Percentiles rank a stretch among this genome's conserved stretches.
Conservation (phyloP, 2,888 invertebrate species). For the Coelopa pilipes region DNA sequence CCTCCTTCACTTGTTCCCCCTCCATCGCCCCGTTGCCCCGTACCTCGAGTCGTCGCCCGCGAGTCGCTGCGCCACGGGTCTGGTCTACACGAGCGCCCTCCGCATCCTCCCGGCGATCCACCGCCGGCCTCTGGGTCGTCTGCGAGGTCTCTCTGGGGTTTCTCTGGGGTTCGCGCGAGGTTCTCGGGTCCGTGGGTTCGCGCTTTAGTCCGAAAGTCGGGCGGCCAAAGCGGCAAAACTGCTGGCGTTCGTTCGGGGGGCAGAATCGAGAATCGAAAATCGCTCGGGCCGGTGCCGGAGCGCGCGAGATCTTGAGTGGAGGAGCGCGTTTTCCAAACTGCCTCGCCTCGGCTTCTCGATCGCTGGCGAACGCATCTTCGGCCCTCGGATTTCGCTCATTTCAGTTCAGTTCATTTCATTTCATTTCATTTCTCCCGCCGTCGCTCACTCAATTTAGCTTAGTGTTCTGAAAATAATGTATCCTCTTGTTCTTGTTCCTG, state of each 20-base stretch:
- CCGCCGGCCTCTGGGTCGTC: too few species aligned
- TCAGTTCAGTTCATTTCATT: constrained; percentile 11
- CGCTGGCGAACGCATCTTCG: constrained; percentile 36
- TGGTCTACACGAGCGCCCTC: too few species aligned
- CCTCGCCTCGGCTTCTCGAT: constrained; percentile 40
- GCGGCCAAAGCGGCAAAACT: too few species aligned
- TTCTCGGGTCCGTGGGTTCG: too few species aligned
- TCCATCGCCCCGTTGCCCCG: background rate
- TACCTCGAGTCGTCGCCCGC: constrained; percentile 17
- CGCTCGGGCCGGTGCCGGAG: constrained; percentile 7
- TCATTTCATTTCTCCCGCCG: too few species aligned
- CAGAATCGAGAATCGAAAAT: too few species aligned
- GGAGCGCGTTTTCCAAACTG: constrained; percentile 49
- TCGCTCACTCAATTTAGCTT: constrained; percentile 32
- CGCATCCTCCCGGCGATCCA: background rate
- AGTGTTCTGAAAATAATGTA: constrained; percentile 28
- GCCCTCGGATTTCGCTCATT: constrained; percentile 29
- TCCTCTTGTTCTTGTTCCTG: background rate
- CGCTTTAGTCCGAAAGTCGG: too few species aligned
- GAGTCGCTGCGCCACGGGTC: too few species aligned
- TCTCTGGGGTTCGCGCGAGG: too few species aligned
- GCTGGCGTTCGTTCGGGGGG: constrained; percentile 14
- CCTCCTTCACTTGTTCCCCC: background rate
- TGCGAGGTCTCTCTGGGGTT: too few species aligned
- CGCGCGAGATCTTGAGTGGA: constrained; percentile 46